Conservation (phyloP, 1,140 invertebrate genomes). For the Drosophila dunni region DNA sequence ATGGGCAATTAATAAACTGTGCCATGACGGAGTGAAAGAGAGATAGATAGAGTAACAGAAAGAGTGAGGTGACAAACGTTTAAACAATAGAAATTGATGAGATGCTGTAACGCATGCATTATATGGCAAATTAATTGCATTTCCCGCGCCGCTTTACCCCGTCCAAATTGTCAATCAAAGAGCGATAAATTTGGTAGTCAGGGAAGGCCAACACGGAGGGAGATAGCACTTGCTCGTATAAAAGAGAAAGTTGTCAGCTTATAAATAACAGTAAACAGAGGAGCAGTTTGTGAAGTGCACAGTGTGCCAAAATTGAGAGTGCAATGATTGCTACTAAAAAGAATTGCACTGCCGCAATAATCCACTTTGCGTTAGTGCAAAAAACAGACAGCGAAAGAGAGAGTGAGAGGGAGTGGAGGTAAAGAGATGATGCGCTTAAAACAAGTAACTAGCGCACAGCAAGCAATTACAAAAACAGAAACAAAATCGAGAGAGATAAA, state of each 20-base stretch:
- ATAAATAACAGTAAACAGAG: slow-evolving; percentile 37
- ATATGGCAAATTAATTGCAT: slow-evolving; percentile 79
- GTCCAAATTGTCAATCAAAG: slow-evolving; percentile 77
- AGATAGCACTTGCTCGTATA: slow-evolving; percentile 21
- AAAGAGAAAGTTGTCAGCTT: slow-evolving; percentile 35
- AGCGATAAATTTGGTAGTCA: slow-evolving; percentile 63
- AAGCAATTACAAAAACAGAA: slow-evolving; percentile 68
- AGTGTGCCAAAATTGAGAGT: slow-evolving; percentile 29
- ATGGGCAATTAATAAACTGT: slow-evolving; percentile 77
- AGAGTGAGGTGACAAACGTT: slow-evolving; percentile 72
- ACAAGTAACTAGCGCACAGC: slow-evolving; percentile 61
- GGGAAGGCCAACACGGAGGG: slow-evolving; percentile 25
- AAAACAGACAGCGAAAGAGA: background rate
- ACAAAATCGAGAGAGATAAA: slow-evolving; percentile 50
- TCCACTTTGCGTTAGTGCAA: slow-evolving; percentile 22
- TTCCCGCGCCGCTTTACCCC: slow-evolving; percentile 27
- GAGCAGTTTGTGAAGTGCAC: background rate
- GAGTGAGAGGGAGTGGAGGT: background rate
- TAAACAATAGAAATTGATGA: slow-evolving; percentile 82
- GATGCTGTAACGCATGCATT: slow-evolving; percentile 78
- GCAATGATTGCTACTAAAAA: slow-evolving; percentile 40
- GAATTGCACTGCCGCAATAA: slow-evolving; percentile 37
- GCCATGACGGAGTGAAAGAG: slow-evolving; percentile 3
- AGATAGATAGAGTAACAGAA: background rate
- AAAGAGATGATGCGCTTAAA: slow-evolving; percentile 34